Conservation (phyloP, 2,113 vertebrate species). For the Mesitornis unicolor region DNA sequence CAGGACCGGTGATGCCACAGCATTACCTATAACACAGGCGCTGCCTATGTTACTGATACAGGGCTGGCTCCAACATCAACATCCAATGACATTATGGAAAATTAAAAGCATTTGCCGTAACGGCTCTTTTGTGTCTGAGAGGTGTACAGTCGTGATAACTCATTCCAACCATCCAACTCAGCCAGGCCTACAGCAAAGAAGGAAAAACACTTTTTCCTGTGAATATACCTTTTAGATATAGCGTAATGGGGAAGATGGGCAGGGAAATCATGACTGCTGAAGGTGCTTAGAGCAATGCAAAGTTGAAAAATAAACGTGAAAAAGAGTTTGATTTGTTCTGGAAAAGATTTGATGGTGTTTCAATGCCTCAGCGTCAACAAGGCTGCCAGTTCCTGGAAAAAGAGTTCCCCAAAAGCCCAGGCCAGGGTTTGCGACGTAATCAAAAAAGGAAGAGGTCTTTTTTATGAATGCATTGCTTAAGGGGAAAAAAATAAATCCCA, state of each 20-base stretch:
- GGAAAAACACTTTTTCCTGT: background rate
- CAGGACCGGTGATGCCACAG: background rate
- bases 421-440: background rate
- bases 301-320: background rate
- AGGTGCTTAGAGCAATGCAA: background rate
- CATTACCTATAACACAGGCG: background rate
- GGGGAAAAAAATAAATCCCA: background rate
- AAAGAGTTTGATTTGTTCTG: background rate
- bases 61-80: background rate
- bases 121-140: background rate
- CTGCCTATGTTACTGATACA: background rate
- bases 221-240: background rate
- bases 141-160: accelerated
- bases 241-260: background rate
- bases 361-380: background rate
- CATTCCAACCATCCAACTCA: background rate
- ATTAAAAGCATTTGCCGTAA: background rate
- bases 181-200: background rate
- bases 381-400: background rate
- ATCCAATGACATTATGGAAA: background rate
- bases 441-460: background rate
- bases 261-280: background rate
- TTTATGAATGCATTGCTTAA: background rate
- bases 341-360: background rate
- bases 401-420: background rate